Evolutionary conservation across 2,888 invertebrate species (phyloP), one percentile per base, ranked within the genome.

Genomic region (Agrochola macilenta): DNA sequence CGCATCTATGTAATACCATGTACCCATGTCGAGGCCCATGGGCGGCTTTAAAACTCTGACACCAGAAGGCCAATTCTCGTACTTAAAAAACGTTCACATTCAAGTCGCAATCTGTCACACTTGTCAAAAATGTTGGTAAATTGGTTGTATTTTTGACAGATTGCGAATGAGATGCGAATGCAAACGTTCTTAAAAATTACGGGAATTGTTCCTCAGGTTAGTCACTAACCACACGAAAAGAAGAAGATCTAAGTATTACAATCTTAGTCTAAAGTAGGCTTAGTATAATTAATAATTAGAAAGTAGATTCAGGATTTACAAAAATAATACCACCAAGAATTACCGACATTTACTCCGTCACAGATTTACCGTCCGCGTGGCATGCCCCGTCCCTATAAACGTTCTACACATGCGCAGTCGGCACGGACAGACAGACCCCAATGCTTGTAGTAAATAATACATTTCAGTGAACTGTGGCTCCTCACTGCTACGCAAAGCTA

Each of bases 361-460:
- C 72, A 46, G 64, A 79, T 80, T 69, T 81, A 89, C 86, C 81
- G 86, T 66, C 69, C 43, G 12, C 5, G 26, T 35, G n/a, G 0
- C 35, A 14, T 61, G 74, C 79, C 87, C 35, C 94, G 79, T 87
- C 95, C 85, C 94, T 95, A 92, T 76, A 85, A 89, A 89, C 80
- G 85, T 85, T 86, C 81, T 82, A 90, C 93, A 89, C 95, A 94
- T 95, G 95, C 95, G 95, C 93, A 89, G 60, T 89, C 61, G 54
- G 73, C 20, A 71, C 81, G 89, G 89, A 87, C 86, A 87, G 84
- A 78, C 72, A 89, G 87, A 89, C 87, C 86, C 85, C 86, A 87
- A 80, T 86, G 87, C 88, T 90, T 89, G 91, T 91, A 89, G 92
- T 94, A 92, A 95, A 94, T 94, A 94, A 92, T 93, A 92, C 91